Base-by-base conservation (phyloP, 2,113 vertebrate species). In the Passer domesticus region DNA sequence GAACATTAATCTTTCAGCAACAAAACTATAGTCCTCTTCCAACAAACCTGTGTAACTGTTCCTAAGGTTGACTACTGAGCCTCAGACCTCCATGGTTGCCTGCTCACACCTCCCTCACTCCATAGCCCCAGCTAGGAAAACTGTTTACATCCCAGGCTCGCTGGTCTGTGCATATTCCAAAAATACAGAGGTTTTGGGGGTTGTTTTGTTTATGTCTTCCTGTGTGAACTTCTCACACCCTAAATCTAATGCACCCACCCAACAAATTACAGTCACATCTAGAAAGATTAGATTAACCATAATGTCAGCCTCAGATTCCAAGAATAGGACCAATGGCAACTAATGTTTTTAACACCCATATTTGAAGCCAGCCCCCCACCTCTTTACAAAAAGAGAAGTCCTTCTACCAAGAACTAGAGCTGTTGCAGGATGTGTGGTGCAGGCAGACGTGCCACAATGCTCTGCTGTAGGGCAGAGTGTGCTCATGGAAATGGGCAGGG, bases 31-130 rank as follows among this genome's bases (percentile, higher is more conserved):
- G 41, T 49, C 41, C 10, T 91, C 43, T 85, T 74, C 43, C 60
- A 73, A 84, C 14, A 82, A 73, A 30, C 41, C 74, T 62, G 37
- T 1, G 2, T 58, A 79, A 81, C 35, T 56, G 27, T 59, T 86
- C 44, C 41, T 67, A 49, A 39, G 11, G 33, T 37, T 62, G 46
- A n/a, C 37, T 56, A 27, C 0, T 2, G 69, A 75, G 44, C 30
- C 11, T 3, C 35, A 83, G 44, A 58, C 11, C 59, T 50, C 60
- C 3, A 0, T 0, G 0, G 69, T 8, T 70, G 30, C 12, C 66
- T 78, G 46, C 49, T 64, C 28, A 23, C 9, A 4, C 28, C 37
- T 89, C 64, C 39, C 33, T 82, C 2, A 0, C 52, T 62, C 60
- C 43, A 62, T 5, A 72, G 55, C 23, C 39, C 44, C 2, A 2